A percentile compares a stretch with the other conserved stretches of the same genome.
Evolutionary conservation across 64 coral and sea anemone species (phyloP).

Genomic region (Trachythela sp.): DNA sequence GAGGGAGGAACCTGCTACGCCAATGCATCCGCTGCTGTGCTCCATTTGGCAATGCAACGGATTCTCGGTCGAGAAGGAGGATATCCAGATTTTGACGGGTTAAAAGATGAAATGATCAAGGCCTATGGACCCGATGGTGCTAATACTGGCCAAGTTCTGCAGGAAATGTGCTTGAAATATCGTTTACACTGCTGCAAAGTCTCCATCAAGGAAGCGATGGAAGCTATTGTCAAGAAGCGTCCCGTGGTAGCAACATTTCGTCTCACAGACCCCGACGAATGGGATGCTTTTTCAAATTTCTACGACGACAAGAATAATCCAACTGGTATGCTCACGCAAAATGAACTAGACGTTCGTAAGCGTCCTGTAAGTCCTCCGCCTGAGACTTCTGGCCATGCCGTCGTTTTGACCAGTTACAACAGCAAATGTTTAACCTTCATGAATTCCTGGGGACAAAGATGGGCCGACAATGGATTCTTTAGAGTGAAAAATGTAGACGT

Average conservation of each 20-base stretch:
- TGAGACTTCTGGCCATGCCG: not conserved
- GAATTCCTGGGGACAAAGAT: constrained; percentile 32
- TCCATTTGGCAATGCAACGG: constrained; percentile 51
- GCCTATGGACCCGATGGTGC: not conserved
- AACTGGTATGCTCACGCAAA: not conserved
- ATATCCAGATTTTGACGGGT: constrained; percentile 50
- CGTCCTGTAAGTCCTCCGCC: not conserved
- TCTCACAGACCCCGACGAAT: constrained; percentile 26
- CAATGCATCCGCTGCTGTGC: constrained; percentile 48
- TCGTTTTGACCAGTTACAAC: constrained; percentile 23
- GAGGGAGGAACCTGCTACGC: constrained; percentile 43
- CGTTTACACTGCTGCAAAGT: constrained; percentile 21
- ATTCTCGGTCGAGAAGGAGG: constrained; percentile 45
- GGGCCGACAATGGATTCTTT: constrained; percentile 40
- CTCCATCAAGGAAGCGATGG: not conserved
- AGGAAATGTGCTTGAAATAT: constrained; percentile 9
- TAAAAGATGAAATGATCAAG: constrained; percentile 7
- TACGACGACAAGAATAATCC: not conserved
- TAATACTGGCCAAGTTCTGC: not conserved
- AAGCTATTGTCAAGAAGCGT: not conserved
- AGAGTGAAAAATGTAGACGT: constrained; percentile 39
- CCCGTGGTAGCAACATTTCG: constrained; percentile 28
- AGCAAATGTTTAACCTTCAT: constrained; percentile 15
- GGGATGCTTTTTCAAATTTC: constrained; percentile 1
- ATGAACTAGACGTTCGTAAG: too few species aligned